A percentile compares a stretch with the other conserved stretches of the same genome.
Evolutionary conservation across 92 coral and sea anemone genomes (phyloP).

Genomic region (Palythoa heliodiscus): DNA sequence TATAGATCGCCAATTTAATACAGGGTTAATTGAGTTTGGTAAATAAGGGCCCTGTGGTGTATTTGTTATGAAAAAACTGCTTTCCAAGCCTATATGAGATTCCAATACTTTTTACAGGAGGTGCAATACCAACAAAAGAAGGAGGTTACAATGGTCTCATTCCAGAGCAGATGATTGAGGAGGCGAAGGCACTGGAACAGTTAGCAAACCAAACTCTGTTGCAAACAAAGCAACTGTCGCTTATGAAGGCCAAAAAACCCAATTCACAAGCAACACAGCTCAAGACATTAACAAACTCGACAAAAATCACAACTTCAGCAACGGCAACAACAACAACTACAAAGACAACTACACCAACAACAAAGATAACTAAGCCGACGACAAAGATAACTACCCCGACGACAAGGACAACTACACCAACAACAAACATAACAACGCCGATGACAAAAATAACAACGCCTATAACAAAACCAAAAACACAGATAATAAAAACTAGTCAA

Average conservation of each 20-base stretch:
- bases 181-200: conserved; percentile 46
- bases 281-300: conserved; percentile 21
- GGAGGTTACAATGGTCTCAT: conserved; percentile 83
- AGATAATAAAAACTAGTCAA: conserved; percentile 12
- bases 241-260: background rate
- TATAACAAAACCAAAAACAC: conserved; percentile 15
- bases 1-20: too few relatives aligned
- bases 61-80: background rate
- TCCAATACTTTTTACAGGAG: conserved; percentile 49
- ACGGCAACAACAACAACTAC: conserved; percentile 20
- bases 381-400: conserved; percentile 9
- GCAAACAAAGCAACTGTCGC: conserved; percentile 9
- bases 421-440: conserved; percentile 31
- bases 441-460: conserved; percentile 6
- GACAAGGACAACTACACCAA: conserved; percentile 27
- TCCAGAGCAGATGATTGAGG: conserved; percentile 72
- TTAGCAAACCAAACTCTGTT: conserved; percentile 36
- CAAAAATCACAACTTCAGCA: background rate
- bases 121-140: conserved; percentile 77
- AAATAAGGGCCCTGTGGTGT: too few relatives aligned
- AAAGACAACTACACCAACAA: conserved; percentile 24
- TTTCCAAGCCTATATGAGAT: background rate
- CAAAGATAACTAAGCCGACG: conserved; percentile 33
- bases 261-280: conserved; percentile 24
- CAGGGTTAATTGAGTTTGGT: too few relatives aligned